A percentile compares a stretch with the other conserved stretches of the same genome.
Conservation (phyloP, 2,113 vertebrate genomes). For the Phylloscopus trochilus region DNA sequence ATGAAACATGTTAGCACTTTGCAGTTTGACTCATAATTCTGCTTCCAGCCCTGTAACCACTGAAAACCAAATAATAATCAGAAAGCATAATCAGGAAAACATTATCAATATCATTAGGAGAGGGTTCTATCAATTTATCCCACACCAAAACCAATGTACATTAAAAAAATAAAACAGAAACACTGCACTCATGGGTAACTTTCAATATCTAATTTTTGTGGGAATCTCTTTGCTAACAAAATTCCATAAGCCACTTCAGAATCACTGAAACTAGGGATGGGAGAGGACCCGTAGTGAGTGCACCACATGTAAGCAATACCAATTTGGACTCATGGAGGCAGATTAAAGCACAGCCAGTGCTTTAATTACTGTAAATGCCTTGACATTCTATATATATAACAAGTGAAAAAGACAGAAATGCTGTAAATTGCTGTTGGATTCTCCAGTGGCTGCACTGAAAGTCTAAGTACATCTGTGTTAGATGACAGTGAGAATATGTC, state of each 20-base stretch:
- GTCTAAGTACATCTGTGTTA: not conserved
- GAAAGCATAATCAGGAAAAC: not conserved
- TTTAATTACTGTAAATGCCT: not conserved
- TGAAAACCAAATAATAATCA: not conserved
- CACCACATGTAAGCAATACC: not conserved
- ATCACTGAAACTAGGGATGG: not conserved
- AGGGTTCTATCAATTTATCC: not conserved
- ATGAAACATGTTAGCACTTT: not conserved
- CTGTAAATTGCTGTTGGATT: not conserved
- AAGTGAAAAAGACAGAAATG: not conserved
- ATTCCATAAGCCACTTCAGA: not conserved
- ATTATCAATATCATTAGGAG: not conserved
- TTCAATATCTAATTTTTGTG: not conserved
- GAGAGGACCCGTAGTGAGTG: not conserved
- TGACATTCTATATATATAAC: fast-evolving
- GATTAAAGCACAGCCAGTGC: not conserved
- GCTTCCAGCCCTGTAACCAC: not conserved
- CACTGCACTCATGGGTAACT: not conserved
- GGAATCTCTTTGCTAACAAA: not conserved
- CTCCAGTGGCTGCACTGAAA: not conserved
- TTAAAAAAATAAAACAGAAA: not conserved
- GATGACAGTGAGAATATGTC: not conserved
- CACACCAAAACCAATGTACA: not conserved
- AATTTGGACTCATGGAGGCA: not conserved
- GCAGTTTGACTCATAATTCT: not conserved